Base-by-base conservation (phyloP, 2,113 vertebrate genomes). In the Hippocampus comes region DNA sequence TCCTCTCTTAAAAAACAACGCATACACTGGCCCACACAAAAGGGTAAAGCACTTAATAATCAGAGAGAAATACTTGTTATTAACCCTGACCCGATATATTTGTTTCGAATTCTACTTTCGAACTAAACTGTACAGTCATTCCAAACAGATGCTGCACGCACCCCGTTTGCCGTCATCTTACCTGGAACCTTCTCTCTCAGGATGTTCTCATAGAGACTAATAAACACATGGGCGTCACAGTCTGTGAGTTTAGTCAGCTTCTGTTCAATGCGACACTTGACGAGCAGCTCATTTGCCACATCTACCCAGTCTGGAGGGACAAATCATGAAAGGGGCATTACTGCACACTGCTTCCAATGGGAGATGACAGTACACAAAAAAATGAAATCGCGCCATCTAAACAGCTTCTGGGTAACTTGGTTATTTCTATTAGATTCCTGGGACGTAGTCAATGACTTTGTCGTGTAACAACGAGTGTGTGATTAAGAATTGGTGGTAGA, bases 181-280 rank as follows among this genome's bases (percentile, higher is more conserved):
- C 97, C 97, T 94, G 97, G 97, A 72, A 99, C 97, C 71, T 92
- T 93, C 83, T 98, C 96, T 81, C 93, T 95, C 67, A 99, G 83
- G 84, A 99, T 94, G 48, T 92, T 94, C 51, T 97, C 93, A 77
- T 98, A 99, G 73, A 99, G 90, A 67, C 10, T 48, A 82, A 95
- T 88, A 81, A 99, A 99, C 49, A 96, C 87, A 63, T 90, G 90
- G 77, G 95, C 94, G 84, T 92, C 92, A 78, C 97, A 98, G 56
- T 98, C 97, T 0, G 91, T 87, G 75, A 99, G 87, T 77, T 86
- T 89, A 15, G 81, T 89, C 79, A 98, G 84, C 53, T 76, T 92
- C 67, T 91, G 85, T 72, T 93, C 92, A 85, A 96, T 77, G 72
- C 91, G 91, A 91, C 95, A 98, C 86, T 93, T 95, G 84, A 75